These are phyloP conservation scores for Pheosia gnoma DNA, from an alignment of 2,888 invertebrate genomes.

Conservation along the genomic window DNA sequence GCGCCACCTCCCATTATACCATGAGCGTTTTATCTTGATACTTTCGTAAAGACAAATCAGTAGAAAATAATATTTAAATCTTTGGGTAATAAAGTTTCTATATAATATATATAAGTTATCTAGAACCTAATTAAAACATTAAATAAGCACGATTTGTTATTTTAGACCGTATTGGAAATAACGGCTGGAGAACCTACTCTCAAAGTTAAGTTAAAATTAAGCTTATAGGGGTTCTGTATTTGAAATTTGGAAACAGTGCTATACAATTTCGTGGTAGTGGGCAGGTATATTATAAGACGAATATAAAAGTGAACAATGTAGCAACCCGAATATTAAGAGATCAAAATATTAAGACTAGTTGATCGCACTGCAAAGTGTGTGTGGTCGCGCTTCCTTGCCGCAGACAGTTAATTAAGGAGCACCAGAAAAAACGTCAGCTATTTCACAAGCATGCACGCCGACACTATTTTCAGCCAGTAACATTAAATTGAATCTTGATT, in stretches of 20 bases:
- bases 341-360: conserved; percentile 40
- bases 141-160: too few relatives aligned
- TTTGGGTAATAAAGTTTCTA: too few relatives aligned
- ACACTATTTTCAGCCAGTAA: not conserved
- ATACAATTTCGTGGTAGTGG: too few relatives aligned
- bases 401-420: conserved; percentile 59
- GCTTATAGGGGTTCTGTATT: too few relatives aligned
- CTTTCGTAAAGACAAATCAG: conserved; percentile 24
- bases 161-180: too few relatives aligned
- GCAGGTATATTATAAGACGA: too few relatives aligned
- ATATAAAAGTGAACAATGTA: not conserved
- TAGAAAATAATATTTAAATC: not conserved
- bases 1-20: conserved; percentile 64
- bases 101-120: too few relatives aligned
- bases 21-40: conserved; percentile 47
- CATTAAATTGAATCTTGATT: not conserved
- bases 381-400: conserved; percentile 68
- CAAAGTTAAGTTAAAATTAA: too few relatives aligned
- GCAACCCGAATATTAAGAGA: not conserved
- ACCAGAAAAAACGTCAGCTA: conserved; percentile 48
- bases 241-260: too few relatives aligned
- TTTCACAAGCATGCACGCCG: conserved; percentile 35
- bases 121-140: too few relatives aligned
- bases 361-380: conserved; percentile 49
- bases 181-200: too few relatives aligned